Percentiles rank a stretch among this genome's conserved stretches.
Evolutionary conservation across 2,113 vertebrate genomes (phyloP).

Genomic region (Myotis brandtii): DNA sequence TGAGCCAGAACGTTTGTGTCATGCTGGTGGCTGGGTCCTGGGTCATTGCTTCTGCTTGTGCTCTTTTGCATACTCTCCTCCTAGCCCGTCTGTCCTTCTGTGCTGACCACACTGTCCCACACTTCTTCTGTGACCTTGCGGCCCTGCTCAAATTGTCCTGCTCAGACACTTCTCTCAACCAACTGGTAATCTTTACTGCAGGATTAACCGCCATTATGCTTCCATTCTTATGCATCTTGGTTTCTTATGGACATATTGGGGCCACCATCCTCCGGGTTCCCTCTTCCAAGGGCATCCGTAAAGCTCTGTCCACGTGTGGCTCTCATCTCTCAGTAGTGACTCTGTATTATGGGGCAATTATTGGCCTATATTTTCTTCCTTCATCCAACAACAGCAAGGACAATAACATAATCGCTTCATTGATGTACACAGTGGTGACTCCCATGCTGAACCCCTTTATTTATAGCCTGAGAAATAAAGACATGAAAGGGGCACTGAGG

Average conservation of each 20-base stretch:
- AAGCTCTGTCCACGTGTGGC: slow-evolving; percentile 80
- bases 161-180: slow-evolving; percentile 77
- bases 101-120: slow-evolving; percentile 48
- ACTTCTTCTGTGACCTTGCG: slow-evolving; percentile 78
- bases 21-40: slow-evolving; percentile 61
- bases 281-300: slow-evolving; percentile 67
- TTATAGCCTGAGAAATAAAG: slow-evolving; percentile 78
- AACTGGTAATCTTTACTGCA: slow-evolving; percentile 71
- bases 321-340: slow-evolving; percentile 81
- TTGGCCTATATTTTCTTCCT: slow-evolving; percentile 77
- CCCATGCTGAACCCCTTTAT: slow-evolving; percentile 79
- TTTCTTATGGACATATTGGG: slow-evolving; percentile 76
- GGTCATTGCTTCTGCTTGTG: slow-evolving; percentile 43
- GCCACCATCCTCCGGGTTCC: slow-evolving; percentile 60
- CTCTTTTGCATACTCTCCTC: slow-evolving; percentile 67
- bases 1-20: slow-evolving; percentile 57
- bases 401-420: slow-evolving; percentile 68
- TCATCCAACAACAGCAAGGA: slow-evolving; percentile 12
- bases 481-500: slow-evolving; percentile 66
- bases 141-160: slow-evolving; percentile 73
- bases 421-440: slow-evolving; percentile 76
- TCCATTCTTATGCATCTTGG: slow-evolving; percentile 71
- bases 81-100: slow-evolving; percentile 61
- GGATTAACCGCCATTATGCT: slow-evolving; percentile 67
- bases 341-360: slow-evolving; percentile 77